phyloP scores from a whole-genome alignment of 2,113 vertebrate species.

The Noturus placidus region DNA sequence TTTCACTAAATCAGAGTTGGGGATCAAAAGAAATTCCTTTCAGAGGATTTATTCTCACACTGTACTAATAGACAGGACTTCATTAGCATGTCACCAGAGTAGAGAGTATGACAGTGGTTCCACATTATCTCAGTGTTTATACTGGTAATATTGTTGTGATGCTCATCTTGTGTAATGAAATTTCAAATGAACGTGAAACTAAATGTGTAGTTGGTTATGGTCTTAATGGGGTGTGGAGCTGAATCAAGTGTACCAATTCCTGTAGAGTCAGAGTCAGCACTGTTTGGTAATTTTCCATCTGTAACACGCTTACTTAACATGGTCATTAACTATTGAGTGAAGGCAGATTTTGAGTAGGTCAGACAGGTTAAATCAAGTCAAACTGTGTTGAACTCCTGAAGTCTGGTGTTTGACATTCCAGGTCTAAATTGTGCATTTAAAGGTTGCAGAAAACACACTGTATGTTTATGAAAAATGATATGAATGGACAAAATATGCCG shows the following conservation, averaged over 20 bases:
- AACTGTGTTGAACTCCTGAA: neutral
- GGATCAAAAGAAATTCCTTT: constrained; percentile 7
- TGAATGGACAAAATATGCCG: neutral
- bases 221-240: constrained; percentile 24
- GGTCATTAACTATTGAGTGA: neutral
- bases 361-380: neutral
- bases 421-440: constrained; percentile 29
- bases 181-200: constrained; percentile 31
- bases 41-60: neutral
- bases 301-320: neutral
- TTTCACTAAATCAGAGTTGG: constrained; percentile 17
- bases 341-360: neutral
- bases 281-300: neutral
- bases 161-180: constrained; percentile 40
- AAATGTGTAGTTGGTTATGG: constrained; percentile 28
- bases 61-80: neutral
- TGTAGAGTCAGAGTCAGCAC: neutral
- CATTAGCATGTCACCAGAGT: neutral
- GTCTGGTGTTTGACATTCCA: neutral
- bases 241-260: neutral
- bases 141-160: constrained; percentile 26
- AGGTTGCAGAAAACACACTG: constrained; percentile 11
- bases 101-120: constrained; percentile 6
- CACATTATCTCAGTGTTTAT: constrained; percentile 34
- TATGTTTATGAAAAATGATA: neutral